These are phyloP conservation scores for Leucoraja erinaceus DNA, from an alignment of 2,113 vertebrate genomes.

Conservation along the genomic window DNA sequence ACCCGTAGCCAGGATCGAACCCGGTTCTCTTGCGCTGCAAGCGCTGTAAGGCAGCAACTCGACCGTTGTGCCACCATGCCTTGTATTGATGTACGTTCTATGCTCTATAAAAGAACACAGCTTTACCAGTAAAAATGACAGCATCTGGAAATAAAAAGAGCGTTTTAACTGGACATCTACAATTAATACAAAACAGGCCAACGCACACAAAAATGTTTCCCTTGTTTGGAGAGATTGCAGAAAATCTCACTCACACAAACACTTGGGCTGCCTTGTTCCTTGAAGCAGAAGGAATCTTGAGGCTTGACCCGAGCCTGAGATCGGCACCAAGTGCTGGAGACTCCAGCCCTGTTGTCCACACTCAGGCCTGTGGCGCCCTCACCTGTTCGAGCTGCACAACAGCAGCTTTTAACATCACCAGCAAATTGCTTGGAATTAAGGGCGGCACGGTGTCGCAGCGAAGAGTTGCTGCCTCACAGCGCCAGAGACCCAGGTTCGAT, in stretches of 20 bases:
- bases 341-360: not conserved
- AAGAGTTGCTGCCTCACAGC: too few species aligned
- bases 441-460: too few species aligned
- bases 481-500: too few species aligned
- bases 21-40: too few species aligned
- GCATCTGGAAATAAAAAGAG: not conserved
- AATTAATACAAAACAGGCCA: not conserved
- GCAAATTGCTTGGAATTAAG: not conserved
- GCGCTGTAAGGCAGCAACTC: too few species aligned
- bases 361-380: not conserved
- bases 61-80: too few species aligned
- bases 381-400: not conserved
- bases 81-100: too few species aligned
- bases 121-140: not conserved
- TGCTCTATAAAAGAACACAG: not conserved
- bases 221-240: not conserved
- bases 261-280: not conserved
- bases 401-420: not conserved
- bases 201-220: not conserved
- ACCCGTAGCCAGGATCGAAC: too few species aligned
- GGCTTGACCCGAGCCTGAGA: not conserved
- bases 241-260: not conserved
- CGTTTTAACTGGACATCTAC: not conserved
- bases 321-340: too few species aligned
- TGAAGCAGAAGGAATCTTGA: not conserved